Conservation (phyloP, 2,113 vertebrate genomes). For the Chauna torquata region DNA sequence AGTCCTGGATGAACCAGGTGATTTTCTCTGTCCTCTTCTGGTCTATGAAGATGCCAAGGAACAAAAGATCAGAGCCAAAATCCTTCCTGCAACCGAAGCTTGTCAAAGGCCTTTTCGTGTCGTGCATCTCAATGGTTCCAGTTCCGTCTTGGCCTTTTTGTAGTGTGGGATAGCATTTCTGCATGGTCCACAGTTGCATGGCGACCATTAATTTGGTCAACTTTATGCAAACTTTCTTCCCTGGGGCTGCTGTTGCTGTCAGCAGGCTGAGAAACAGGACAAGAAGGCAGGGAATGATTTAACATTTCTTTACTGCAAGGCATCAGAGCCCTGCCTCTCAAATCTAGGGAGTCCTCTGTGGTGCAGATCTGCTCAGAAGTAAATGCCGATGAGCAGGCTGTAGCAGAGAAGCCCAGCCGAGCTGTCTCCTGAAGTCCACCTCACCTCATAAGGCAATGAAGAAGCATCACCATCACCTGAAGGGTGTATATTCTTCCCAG, state of each 20-base stretch:
- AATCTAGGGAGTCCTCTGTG: background rate
- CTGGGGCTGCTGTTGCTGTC: background rate
- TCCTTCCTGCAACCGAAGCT: rapidly evolving
- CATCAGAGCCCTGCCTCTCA: background rate
- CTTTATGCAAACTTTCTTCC: background rate
- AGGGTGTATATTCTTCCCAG: background rate
- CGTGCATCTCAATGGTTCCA: background rate
- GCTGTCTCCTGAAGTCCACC: background rate
- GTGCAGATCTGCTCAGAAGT: background rate
- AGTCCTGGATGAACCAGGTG: background rate
- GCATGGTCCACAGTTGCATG: background rate
- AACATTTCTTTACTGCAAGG: background rate
- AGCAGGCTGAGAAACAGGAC: background rate
- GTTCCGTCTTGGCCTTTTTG: background rate
- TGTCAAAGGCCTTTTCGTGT: background rate
- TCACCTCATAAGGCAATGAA: background rate
- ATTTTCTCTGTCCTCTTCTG: background rate
- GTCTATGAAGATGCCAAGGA: background rate
- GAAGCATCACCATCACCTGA: rapidly evolving
- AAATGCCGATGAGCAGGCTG: background rate
- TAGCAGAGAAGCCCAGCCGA: background rate
- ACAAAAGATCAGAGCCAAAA: background rate
- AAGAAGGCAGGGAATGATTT: background rate
- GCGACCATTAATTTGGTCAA: background rate
- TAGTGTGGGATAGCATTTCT: background rate